Evolutionary conservation across 1,140 invertebrate genomes (phyloP).

Genomic region (Eumeta japonica): DNA sequence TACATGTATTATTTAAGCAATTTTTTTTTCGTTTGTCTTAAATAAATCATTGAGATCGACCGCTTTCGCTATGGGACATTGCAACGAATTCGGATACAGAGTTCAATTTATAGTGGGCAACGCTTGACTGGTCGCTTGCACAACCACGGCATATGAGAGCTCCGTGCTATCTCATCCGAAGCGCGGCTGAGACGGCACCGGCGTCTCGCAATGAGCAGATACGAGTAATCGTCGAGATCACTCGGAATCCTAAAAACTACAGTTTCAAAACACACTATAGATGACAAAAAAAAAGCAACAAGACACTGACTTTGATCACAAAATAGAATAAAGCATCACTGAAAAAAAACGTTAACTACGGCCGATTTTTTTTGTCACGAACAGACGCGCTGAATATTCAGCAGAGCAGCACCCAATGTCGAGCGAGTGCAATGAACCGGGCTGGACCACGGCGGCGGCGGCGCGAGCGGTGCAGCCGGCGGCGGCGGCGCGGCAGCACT

Average conservation of each 20-base stretch:
- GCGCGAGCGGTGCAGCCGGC: conserved; percentile 27
- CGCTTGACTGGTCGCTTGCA: not conserved
- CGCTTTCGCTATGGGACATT: not conserved
- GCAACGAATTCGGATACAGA: not conserved
- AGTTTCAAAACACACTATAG: not conserved
- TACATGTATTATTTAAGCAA: no score
- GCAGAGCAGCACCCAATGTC: conserved; percentile 31
- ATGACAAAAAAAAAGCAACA: not conserved
- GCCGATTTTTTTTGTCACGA: conserved; percentile 27
- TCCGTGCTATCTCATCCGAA: no score
- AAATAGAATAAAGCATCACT: not conserved
- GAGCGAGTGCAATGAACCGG: conserved; percentile 15
- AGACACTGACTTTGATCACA: not conserved
- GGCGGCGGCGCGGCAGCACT: conserved; percentile 43
- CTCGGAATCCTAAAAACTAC: no score
- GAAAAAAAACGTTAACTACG: not conserved
- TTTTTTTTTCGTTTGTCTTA: not conserved
- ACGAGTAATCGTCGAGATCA: no score
- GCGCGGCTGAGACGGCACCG: not conserved
- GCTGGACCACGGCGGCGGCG: not conserved
- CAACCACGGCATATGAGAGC: conserved; percentile 1
- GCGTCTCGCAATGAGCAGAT: not conserved
- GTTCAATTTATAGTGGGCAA: no score
- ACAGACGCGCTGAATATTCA: conserved; percentile 33
- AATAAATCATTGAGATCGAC: not conserved